Percentiles rank a stretch among this genome's conserved stretches.
These are phyloP conservation scores for Podarcis muralis DNA, from an alignment of 2,113 vertebrate genomes.

Conservation along the genomic window DNA sequence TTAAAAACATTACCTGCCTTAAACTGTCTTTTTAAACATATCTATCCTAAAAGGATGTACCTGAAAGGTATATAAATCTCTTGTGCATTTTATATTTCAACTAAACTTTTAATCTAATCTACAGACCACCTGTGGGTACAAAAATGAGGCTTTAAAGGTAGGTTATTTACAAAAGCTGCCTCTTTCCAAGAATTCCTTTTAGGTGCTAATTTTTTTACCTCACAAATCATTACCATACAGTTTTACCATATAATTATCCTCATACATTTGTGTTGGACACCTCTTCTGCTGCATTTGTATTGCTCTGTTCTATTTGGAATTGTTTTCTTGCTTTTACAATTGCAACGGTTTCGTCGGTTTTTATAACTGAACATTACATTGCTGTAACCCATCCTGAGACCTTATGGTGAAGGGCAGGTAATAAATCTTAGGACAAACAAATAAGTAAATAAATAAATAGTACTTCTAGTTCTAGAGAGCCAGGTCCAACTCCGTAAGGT, in stretches of 20 bases:
- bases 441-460: background rate
- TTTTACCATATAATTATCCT: too few species aligned
- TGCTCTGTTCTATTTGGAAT: background rate
- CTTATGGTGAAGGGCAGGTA: too few species aligned
- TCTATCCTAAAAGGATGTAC: background rate
- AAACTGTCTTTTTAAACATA: background rate
- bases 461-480: background rate
- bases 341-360: too few species aligned
- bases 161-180: constrained; percentile 8
- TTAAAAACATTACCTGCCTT: constrained; percentile 23
- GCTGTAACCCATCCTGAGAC: too few species aligned
- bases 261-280: too few species aligned
- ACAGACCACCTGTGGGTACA: constrained; percentile 47
- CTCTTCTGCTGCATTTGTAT: too few species aligned
- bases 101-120: constrained; percentile 57
- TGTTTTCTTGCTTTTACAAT: too few species aligned
- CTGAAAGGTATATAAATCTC: too few species aligned
- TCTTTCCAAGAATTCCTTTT: constrained; percentile 40
- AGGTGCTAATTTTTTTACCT: constrained; percentile 27
- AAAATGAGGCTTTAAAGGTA: constrained; percentile 27
- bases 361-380: too few species aligned
- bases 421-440: too few species aligned
- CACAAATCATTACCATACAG: background rate
- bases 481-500: background rate
- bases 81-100: constrained; percentile 41